A percentile compares a stretch with the other conserved stretches of the same genome.
Evolutionary conservation across 2,113 vertebrate species (phyloP).

Genomic region (Thunnus thynnus): DNA sequence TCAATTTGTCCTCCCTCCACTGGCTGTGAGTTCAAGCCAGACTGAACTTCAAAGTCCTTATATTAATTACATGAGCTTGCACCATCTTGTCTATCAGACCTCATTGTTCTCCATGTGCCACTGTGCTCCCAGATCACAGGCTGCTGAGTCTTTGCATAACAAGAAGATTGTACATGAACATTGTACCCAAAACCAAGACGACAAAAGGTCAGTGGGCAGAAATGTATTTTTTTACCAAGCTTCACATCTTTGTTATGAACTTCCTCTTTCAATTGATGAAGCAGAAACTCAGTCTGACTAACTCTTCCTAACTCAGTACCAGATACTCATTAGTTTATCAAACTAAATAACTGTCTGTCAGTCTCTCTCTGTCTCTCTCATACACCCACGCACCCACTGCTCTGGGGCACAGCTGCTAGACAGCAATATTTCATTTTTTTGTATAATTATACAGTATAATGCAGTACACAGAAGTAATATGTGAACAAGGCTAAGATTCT

Average conservation of each 20-base stretch:
- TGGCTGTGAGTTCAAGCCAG: constrained; percentile 6
- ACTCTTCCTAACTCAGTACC: constrained; percentile 22
- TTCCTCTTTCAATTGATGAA: constrained; percentile 27
- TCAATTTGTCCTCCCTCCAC: not conserved
- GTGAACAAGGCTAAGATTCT: not conserved
- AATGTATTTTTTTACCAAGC: constrained; percentile 7
- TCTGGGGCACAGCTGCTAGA: not conserved
- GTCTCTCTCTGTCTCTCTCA: not conserved
- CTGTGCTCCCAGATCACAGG: not conserved
- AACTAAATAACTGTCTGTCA: constrained; percentile 5
- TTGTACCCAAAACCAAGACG: not conserved
- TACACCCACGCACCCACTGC: not conserved
- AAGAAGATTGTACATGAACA: not conserved
- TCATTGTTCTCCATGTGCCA: constrained; percentile 57
- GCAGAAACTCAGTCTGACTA: constrained; percentile 9
- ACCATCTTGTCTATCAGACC: constrained; percentile 30
- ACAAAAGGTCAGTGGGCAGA: constrained; percentile 9
- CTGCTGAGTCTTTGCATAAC: not conserved
- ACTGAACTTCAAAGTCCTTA: constrained; percentile 35
- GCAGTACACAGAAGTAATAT: not conserved
- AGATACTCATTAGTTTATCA: constrained; percentile 30
- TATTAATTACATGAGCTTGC: constrained; percentile 32
- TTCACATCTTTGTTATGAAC: constrained; percentile 26
- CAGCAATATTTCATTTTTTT: not conserved
- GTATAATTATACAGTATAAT: not conserved